Conservation (phyloP, 2,113 vertebrate genomes). For the Phoxinus phoxinus region DNA sequence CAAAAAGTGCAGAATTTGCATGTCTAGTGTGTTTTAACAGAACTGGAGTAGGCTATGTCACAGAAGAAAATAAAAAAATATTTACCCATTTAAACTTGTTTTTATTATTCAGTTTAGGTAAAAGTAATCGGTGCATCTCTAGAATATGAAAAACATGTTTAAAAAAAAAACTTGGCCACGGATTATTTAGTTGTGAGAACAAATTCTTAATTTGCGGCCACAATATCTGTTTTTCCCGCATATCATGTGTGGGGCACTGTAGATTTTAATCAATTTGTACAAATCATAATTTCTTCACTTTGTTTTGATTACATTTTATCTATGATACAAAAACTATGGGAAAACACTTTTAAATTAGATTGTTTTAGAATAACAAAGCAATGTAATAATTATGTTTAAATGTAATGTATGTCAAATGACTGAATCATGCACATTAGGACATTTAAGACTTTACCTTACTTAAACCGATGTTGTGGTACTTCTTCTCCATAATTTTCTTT, state of each 20-base stretch:
- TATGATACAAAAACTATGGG: background rate
- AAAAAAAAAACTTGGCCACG: too few relatives aligned
- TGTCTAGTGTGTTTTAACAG: too few relatives aligned
- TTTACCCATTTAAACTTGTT: too few relatives aligned
- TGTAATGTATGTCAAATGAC: background rate
- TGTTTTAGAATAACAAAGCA: background rate
- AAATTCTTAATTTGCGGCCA: too few relatives aligned
- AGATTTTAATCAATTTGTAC: background rate
- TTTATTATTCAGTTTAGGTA: too few relatives aligned
- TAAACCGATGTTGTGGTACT: slow-evolving; percentile 97
- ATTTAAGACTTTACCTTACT: slow-evolving; percentile 85
- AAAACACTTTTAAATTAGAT: background rate
- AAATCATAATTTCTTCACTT: background rate
- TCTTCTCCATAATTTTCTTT: slow-evolving; percentile 98
- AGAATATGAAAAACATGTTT: too few relatives aligned
- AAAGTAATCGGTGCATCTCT: too few relatives aligned
- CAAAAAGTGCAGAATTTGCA: too few relatives aligned
- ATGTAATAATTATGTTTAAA: background rate
- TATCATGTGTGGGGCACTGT: background rate
- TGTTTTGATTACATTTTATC: background rate
- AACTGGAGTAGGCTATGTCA: too few relatives aligned
- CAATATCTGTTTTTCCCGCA: background rate
- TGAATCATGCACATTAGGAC: background rate
- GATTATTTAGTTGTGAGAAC: too few relatives aligned
- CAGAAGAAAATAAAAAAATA: too few relatives aligned